phyloP scores from a whole-genome alignment of 2,888 invertebrate species.

The Agriopis leucophaearia region DNA sequence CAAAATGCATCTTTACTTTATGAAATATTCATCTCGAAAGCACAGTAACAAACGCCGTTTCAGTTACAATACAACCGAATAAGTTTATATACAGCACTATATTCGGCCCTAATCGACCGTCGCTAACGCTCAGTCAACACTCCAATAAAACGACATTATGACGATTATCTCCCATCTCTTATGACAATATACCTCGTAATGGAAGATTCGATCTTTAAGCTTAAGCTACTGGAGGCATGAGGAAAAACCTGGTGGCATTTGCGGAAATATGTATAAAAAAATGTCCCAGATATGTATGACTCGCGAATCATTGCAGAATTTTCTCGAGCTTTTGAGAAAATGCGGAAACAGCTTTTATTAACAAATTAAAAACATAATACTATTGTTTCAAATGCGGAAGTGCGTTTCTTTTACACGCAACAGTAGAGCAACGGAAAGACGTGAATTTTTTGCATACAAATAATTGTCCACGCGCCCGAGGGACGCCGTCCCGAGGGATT shows the following conservation, averaged over 20 bases:
- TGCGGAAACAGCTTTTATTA: neutral
- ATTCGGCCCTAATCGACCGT: slow-evolving; percentile 10
- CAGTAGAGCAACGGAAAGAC: no score
- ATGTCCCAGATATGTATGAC: no score
- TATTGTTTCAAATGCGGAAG: no score
- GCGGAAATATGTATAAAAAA: slow-evolving; percentile 5
- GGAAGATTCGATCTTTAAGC: slow-evolving; percentile 4
- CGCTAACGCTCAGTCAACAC: slow-evolving; percentile 2
- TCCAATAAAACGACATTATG: slow-evolving; percentile 12
- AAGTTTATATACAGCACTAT: neutral
- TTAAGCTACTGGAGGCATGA: slow-evolving; percentile 7
- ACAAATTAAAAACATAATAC: neutral
- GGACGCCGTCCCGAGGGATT: no score
- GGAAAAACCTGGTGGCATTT: slow-evolving; percentile 15
- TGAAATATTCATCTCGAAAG: no score
- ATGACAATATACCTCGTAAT: slow-evolving; percentile 16
- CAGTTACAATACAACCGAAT: neutral
- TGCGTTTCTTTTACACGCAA: no score
- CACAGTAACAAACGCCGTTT: neutral
- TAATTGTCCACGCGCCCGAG: no score
- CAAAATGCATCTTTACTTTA: no score
- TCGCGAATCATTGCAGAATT: neutral
- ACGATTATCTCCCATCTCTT: slow-evolving; percentile 13
- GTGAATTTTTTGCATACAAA: no score
- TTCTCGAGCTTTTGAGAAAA: neutral